Conservation (phyloP, 2,113 vertebrate genomes). For the Mirounga angustirostris region DNA sequence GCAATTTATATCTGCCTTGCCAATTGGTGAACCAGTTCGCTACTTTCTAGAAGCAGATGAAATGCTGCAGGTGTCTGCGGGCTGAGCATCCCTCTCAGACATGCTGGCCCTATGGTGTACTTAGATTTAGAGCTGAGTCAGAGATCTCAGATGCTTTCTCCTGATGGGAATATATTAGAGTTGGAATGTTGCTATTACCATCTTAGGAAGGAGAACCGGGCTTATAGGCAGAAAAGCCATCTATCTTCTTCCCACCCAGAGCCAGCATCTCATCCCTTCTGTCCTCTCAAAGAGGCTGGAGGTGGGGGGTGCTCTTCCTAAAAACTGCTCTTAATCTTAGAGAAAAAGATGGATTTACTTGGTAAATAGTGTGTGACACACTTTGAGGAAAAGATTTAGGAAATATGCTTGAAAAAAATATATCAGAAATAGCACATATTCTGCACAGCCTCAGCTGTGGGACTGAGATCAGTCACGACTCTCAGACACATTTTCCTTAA, state of each 20-base stretch:
- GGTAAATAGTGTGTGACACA: neutral
- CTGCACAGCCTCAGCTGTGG: neutral
- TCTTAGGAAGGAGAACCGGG: neutral
- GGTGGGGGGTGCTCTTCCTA: neutral
- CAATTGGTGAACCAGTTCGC: neutral
- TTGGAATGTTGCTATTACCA: neutral
- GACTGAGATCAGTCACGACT: neutral
- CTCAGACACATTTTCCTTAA: neutral
- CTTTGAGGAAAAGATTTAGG: neutral
- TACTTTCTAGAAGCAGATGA: neutral
- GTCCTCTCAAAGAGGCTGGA: neutral
- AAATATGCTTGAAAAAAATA: slow-evolving; percentile 29
- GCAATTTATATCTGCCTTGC: neutral
- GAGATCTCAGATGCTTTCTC: neutral
- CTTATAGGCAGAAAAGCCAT: neutral
- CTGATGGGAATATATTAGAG: neutral
- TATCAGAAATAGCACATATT: slow-evolving; percentile 16
- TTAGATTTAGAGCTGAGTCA: neutral
- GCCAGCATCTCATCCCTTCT: neutral
- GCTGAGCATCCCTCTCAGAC: neutral
- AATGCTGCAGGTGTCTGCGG: neutral
- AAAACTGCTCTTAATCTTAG: neutral
- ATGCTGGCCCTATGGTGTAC: neutral
- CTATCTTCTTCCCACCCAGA: neutral
- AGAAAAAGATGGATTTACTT: neutral